phyloP scores from a whole-genome alignment of 2,888 invertebrate genomes.

The Rhagium mordax region DNA sequence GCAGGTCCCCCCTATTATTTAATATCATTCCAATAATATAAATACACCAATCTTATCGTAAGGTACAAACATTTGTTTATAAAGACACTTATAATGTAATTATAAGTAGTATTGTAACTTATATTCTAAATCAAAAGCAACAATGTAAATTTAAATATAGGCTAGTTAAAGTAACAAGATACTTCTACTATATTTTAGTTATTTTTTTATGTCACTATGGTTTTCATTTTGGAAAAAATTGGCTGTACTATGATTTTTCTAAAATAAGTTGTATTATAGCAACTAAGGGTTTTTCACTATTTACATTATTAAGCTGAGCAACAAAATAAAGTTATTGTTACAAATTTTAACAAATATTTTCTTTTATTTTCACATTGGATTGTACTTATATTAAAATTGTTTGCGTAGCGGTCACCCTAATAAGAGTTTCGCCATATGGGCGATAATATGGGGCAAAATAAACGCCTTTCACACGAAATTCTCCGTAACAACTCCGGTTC shows the following conservation, averaged over 20 bases:
- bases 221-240: background rate
- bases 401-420: no score
- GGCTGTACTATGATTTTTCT: background rate
- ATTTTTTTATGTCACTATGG: background rate
- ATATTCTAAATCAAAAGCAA: slow-evolving; percentile 8
- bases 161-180: background rate
- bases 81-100: background rate
- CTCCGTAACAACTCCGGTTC: no score
- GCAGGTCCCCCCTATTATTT: background rate
- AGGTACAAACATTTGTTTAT: slow-evolving; percentile 8
- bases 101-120: background rate
- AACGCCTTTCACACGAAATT: no score
- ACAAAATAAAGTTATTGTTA: slow-evolving; percentile 18
- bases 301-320: slow-evolving; percentile 12
- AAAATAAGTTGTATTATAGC: background rate
- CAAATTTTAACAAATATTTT: background rate
- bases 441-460: no score
- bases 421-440: no score
- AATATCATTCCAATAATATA: slow-evolving; percentile 7
- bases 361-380: background rate
- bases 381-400: no score
- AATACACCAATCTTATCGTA: slow-evolving; percentile 9
- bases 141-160: background rate
- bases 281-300: slow-evolving; percentile 4
- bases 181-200: background rate